Conservation (phyloP, 2,113 vertebrate species). For the Bettongia penicillata region DNA sequence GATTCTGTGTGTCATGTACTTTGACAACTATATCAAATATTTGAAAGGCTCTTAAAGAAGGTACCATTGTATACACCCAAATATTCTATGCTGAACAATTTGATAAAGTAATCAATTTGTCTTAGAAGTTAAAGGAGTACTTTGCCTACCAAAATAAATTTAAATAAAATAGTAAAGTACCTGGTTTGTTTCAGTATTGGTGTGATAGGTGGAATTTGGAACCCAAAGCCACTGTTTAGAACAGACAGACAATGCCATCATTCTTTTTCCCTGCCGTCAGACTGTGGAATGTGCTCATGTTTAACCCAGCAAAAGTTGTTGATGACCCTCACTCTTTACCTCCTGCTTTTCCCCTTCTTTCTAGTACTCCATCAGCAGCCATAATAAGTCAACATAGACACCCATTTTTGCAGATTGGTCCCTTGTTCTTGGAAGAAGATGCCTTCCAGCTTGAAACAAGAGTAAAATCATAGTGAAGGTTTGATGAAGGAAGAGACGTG, state of each 20-base stretch:
- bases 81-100: not conserved
- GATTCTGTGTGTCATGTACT: slow-evolving; percentile 15
- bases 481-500: not conserved
- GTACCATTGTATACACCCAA: not conserved
- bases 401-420: too few species aligned
- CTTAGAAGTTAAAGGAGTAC: slow-evolving; percentile 6
- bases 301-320: not conserved
- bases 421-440: not conserved
- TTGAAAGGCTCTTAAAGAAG: slow-evolving; percentile 1
- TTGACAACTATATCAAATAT: slow-evolving; percentile 6
- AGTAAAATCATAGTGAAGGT: not conserved
- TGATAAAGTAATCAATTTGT: slow-evolving; percentile 26
- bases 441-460: not conserved
- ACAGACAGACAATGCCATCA: not conserved
- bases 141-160: slow-evolving; percentile 19
- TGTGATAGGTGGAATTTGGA: not conserved
- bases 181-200: not conserved
- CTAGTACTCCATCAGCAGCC: not conserved
- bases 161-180: slow-evolving; percentile 19
- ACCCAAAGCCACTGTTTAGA: slow-evolving; percentile 13
- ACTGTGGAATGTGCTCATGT: not conserved
- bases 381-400: not conserved
- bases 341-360: not conserved
- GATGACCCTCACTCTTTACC: not conserved
- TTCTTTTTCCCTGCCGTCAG: not conserved